Conservation (phyloP, 2,113 vertebrate genomes). For the Notechis scutatus region DNA sequence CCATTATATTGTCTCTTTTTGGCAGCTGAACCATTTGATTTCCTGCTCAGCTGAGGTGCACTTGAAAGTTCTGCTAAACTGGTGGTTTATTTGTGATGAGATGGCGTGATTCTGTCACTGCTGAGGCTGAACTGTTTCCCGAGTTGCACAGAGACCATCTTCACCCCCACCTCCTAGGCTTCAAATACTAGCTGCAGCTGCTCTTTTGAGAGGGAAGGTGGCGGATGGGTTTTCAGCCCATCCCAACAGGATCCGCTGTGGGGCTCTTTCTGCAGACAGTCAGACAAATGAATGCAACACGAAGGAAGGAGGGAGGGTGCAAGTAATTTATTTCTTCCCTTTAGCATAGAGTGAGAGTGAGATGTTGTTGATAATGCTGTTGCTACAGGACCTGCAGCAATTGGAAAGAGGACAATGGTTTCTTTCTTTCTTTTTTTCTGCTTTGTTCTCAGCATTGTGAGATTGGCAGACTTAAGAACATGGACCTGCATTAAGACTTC, state of each 20-base stretch:
- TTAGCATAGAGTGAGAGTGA: background rate
- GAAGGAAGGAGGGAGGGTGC: background rate
- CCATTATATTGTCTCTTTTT: background rate
- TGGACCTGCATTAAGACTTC: background rate
- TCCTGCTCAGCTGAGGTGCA: background rate
- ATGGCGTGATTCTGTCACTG: background rate
- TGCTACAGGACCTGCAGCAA: background rate
- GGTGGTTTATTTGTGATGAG: background rate
- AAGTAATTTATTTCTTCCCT: background rate
- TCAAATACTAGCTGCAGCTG: background rate
- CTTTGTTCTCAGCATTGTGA: background rate
- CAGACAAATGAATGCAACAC: background rate
- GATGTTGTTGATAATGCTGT: background rate
- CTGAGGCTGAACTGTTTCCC: background rate
- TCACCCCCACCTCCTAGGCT: background rate
- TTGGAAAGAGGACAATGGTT: background rate
- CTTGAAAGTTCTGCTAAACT: background rate
- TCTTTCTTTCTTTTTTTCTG: background rate
- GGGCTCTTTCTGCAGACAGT: background rate
- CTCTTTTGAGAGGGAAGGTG: background rate
- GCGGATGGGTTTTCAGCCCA: background rate
- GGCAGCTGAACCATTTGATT: background rate
- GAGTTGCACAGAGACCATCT: background rate
- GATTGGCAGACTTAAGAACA: background rate
- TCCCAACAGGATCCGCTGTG: background rate